Base-by-base conservation (phyloP, 2,888 invertebrate species). In the Caenorhabditis sulstoni region DNA sequence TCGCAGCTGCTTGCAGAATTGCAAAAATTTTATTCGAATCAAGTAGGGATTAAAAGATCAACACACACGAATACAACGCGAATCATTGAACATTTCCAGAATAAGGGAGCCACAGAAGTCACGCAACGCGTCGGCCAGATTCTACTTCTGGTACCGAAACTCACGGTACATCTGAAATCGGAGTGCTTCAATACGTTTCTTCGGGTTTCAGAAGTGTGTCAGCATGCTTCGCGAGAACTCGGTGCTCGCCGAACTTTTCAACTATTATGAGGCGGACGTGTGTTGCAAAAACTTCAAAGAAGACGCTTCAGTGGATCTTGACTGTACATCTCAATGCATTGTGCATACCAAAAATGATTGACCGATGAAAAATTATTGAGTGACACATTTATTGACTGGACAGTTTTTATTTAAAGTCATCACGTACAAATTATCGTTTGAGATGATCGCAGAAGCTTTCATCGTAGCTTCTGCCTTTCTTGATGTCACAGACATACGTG, bases 181-280 rank as follows among this genome's bases (percentile, higher is more conserved):
- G 1, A 9, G 9, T 39, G n/a, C n/a, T n/a, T n/a, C n/a, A n/a
- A n/a, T n/a, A 9, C 29, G 23, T 29, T 39, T 29, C 29, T 7
- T 7, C 39, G n/a, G n/a, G n/a, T 75, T 87, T 67, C 79, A 88
- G 87, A 77, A 80, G 52, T 85, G 85, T 18, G 85, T 85, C 14
- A 81, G 81, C 18, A 82, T 87, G 83, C 75, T 88, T 20, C 78
- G 80, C 23, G 88, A 88, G 62, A 87, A 88, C 70, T 88, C 82
- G 29, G 81, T 86, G 22, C 66, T 88, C 16, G 88, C 87, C 35
- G 87, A 85, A 61, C 70, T 88, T 35, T 88, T 88, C 82, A 85
- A 88, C 70, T 82, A 87, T 57, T 86, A 86, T 64, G 87, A 87
- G 41, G 83, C 84, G 20, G 87, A 85, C 65, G 80, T 82, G 22